Percentiles rank a stretch among this genome's conserved stretches.
Evolutionary conservation across 2,888 invertebrate species (phyloP).

Genomic region (Noctua fimbriata): DNA sequence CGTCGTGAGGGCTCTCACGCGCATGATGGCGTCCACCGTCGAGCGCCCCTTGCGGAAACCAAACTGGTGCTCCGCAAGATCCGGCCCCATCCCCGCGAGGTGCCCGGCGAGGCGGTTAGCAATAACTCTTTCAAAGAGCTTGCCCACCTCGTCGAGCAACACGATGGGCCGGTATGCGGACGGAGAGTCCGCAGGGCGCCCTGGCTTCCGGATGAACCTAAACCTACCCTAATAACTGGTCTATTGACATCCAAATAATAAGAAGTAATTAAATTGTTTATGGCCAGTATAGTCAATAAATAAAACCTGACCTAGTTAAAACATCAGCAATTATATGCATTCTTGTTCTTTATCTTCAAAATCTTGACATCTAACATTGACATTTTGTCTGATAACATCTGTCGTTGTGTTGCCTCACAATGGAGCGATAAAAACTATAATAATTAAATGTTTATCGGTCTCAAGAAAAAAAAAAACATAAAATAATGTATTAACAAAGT

Average conservation of each 20-base stretch:
- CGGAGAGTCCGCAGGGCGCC: too few species aligned
- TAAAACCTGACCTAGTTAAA: conserved; percentile 16
- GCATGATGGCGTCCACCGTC: too few species aligned
- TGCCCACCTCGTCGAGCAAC: too few species aligned
- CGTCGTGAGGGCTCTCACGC: too few species aligned
- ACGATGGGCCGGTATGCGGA: too few species aligned
- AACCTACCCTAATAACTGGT: not conserved
- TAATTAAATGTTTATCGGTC: not conserved
- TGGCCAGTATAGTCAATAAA: not conserved
- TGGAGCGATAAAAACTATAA: not conserved
- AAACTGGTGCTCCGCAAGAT: too few species aligned
- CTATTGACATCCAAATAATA: not conserved
- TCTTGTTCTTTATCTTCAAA: not conserved
- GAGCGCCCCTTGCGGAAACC: too few species aligned
- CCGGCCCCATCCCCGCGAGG: too few species aligned
- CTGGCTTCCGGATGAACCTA: too few species aligned
- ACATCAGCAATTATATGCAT: not conserved
- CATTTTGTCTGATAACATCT: conserved; percentile 32
- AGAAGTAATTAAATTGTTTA: not conserved
- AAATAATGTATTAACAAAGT: not conserved
- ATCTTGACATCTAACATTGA: conserved; percentile 27
- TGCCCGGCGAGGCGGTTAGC: too few species aligned
- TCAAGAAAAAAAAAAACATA: not conserved
- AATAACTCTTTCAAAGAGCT: too few species aligned
- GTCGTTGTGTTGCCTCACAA: not conserved